These are phyloP conservation scores for Laspeyria flexula DNA, from an alignment of 2,888 invertebrate species.

Conservation along the genomic window DNA sequence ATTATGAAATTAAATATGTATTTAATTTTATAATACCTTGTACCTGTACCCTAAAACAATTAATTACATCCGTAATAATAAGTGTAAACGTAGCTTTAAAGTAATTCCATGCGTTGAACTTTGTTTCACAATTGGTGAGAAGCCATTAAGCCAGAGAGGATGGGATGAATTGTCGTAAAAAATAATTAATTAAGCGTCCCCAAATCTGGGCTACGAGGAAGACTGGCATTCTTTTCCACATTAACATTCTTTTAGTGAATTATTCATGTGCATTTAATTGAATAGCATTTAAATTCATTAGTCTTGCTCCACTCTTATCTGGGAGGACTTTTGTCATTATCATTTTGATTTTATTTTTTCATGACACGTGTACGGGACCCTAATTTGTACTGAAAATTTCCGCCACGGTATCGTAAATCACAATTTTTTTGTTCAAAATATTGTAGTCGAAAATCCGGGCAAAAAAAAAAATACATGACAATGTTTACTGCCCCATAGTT, in stretches of 20 bases:
- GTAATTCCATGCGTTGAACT: conserved; percentile 17
- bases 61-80: neutral
- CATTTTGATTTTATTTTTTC: conserved; percentile 47
- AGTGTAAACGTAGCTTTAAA: conserved; percentile 2
- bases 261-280: conserved; percentile 82
- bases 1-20: too few relatives aligned
- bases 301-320: conserved; percentile 51
- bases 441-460: too few relatives aligned
- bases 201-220: conserved; percentile 63
- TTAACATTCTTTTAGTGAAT: conserved; percentile 77
- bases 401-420: neutral
- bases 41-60: neutral
- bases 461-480: neutral
- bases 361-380: conserved; percentile 3
- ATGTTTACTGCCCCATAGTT: conserved; percentile 11
- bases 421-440: too few relatives aligned
- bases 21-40: neutral
- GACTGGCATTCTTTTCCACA: conserved; percentile 74
- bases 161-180: conserved; percentile 46
- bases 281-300: conserved; percentile 82
- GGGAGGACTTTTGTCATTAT: conserved; percentile 39
- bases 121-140: conserved; percentile 36
- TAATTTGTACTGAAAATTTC: neutral
- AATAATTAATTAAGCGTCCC: conserved; percentile 73
- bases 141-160: conserved; percentile 31